These are phyloP conservation scores for Tragulus kanchil DNA, from an alignment of 2,113 vertebrate genomes.

Conservation along the genomic window DNA sequence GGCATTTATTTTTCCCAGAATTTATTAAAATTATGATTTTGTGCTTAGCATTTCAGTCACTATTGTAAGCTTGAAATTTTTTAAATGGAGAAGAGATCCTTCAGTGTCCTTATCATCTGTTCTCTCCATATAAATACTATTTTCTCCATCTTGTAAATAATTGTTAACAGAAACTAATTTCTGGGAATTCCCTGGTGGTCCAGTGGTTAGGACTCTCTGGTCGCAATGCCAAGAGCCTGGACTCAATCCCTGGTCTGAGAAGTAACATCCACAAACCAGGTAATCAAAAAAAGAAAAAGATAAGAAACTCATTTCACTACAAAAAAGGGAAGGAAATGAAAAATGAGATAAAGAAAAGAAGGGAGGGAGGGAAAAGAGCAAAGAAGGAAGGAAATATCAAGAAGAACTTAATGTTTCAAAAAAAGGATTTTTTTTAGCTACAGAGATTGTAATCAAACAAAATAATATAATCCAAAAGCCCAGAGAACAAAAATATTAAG, in stretches of 20 bases:
- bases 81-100: slow-evolving; percentile 5
- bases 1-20: neutral
- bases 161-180: neutral
- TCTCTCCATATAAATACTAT: neutral
- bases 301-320: neutral
- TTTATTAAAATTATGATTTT: slow-evolving; percentile 22
- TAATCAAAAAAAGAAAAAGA: neutral
- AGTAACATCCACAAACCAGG: neutral
- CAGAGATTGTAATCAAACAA: slow-evolving; percentile 33
- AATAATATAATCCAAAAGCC: neutral
- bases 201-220: neutral
- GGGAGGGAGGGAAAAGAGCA: neutral
- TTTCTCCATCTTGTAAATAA: slow-evolving; percentile 9
- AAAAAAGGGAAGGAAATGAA: neutral
- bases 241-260: neutral
- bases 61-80: slow-evolving; percentile 7
- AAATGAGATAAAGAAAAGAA: neutral
- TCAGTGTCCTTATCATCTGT: slow-evolving; percentile 12
- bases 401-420: neutral
- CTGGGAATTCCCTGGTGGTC: neutral
- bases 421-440: neutral
- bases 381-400: neutral
- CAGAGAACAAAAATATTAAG: slow-evolving; percentile 2
- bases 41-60: neutral
- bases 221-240: neutral